Conservation (phyloP, 2,888 invertebrate genomes). For the Nomada fucata region DNA sequence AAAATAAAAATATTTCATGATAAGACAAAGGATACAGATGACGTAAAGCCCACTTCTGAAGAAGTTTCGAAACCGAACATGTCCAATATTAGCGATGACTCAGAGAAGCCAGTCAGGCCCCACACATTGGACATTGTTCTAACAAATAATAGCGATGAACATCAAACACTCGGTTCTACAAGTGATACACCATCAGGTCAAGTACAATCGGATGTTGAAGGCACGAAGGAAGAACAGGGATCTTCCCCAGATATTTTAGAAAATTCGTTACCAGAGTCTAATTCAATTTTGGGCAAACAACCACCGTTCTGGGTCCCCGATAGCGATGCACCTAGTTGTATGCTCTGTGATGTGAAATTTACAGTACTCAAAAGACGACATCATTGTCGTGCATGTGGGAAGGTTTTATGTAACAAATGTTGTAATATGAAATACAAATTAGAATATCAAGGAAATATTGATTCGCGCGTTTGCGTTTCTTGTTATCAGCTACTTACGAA, state of each 20-base stretch:
- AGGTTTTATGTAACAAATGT: constrained; percentile 92
- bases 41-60: constrained; percentile 33
- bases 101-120: constrained; percentile 77
- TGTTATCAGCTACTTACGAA: constrained; percentile 88
- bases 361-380: constrained; percentile 93
- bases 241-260: constrained; percentile 79
- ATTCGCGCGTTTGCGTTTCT: constrained; percentile 91
- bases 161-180: constrained; percentile 61
- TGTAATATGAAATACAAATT: constrained; percentile 90
- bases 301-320: constrained; percentile 96
- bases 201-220: constrained; percentile 71
- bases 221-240: constrained; percentile 72
- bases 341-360: constrained; percentile 93
- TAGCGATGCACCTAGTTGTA: constrained; percentile 91
- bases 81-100: constrained; percentile 70
- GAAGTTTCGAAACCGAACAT: constrained; percentile 60
- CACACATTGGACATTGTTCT: constrained; percentile 81
- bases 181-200: constrained; percentile 73
- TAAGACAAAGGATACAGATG: constrained; percentile 21
- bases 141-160: constrained; percentile 65
- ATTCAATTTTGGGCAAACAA: constrained; percentile 88
- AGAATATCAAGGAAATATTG: constrained; percentile 90
- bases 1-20: constrained; percentile 59
- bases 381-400: constrained; percentile 94
- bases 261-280: constrained; percentile 80